Conservation (phyloP, 2,888 invertebrate species). For the Spodoptera picta region DNA sequence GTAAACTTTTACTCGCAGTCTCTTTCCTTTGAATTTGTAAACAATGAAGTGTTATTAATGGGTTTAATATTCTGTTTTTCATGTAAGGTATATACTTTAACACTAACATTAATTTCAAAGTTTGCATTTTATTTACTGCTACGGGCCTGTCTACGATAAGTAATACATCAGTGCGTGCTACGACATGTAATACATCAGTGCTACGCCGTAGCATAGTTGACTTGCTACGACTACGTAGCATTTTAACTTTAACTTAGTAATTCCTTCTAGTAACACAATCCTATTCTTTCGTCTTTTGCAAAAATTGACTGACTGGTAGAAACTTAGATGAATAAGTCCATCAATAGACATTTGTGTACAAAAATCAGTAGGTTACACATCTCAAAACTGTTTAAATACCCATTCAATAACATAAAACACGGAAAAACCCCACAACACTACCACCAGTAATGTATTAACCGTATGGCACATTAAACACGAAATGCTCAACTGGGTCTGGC, state of each 20-base stretch:
- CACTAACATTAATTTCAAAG: too few species aligned
- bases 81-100: background rate
- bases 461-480: conserved; percentile 12
- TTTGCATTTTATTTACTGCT: too few species aligned
- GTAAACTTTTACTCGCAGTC: conserved; percentile 32
- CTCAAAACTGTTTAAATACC: background rate
- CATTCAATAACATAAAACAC: background rate
- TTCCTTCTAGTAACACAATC: background rate
- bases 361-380: background rate
- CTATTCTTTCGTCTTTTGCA: too few species aligned
- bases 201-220: background rate
- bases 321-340: too few species aligned
- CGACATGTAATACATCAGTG: too few species aligned
- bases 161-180: background rate
- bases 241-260: background rate
- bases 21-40: conserved; percentile 21
- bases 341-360: background rate
- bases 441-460: too few species aligned
- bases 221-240: background rate
- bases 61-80: background rate
- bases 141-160: background rate
- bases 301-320: too few species aligned
- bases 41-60: conserved; percentile 3
- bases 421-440: too few species aligned
- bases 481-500: background rate